Base-by-base conservation (phyloP, 2,113 vertebrate genomes). In the Microtus oregoni region DNA sequence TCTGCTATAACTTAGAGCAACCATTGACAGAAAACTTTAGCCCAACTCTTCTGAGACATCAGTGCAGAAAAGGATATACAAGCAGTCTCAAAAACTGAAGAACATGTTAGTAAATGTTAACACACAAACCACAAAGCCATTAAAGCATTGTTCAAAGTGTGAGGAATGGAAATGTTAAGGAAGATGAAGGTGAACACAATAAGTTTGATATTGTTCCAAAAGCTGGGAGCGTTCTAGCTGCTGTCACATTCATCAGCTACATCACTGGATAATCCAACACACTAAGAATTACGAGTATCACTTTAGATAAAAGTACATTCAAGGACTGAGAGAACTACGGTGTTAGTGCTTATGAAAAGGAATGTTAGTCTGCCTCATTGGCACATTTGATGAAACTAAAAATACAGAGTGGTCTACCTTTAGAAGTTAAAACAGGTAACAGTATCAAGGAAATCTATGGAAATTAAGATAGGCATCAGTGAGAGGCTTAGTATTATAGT, bases 131-230 rank as follows among this genome's bases (percentile, higher is more conserved):
- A 82, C 9, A 28, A 96, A 58, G 47, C 3, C 4, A 32, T 85
- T 61, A 86, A 61, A 91, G 47, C 61, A 89, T 14, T 95, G 86
- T 89, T 86, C 86, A 90, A 78, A 94, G 89, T 95, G 32, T 93
- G 32, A 72, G 3, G 35, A 93, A 92, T 90, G 38, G 14, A 91
- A 92, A 90, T 91, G 90, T 92, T 89, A 95, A 86, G 75, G n/a
- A 95, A 94, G 86, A 92, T 30, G 38, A 70, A 91, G 30, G 63
- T 63, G 3, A 86, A 12, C 20, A 75, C 22, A 68, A 17, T 73
- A 73, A 72, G 89, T 88, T 91, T 83, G 13, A 35, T 22, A 91
- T 10, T 76, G 87, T 9, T 63, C 68, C 70, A 41, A 15, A 89
- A 89, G 85, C 35, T 94, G 72, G 28, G 86, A 41, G 35, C 67